Evolutionary conservation across 2,113 vertebrate species (phyloP).

Genomic region (Riparia riparia): DNA sequence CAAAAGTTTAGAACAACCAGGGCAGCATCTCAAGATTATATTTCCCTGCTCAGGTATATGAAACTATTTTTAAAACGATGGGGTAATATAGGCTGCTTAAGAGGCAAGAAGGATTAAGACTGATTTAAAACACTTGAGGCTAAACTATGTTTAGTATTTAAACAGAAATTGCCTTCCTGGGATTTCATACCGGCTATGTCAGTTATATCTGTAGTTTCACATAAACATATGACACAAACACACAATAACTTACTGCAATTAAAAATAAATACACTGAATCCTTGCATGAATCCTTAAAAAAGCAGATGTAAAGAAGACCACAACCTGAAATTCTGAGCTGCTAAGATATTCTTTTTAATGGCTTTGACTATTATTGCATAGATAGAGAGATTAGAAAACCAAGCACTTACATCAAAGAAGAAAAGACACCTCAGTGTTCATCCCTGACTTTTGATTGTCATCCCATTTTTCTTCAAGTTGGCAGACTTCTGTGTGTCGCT

Average conservation of each 20-base stretch:
- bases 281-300: neutral
- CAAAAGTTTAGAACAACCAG: constrained; percentile 9
- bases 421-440: neutral
- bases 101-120: constrained; percentile 14
- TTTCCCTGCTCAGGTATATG: neutral
- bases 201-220: neutral
- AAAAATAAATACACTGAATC: neutral
- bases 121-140: constrained; percentile 37
- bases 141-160: constrained; percentile 19
- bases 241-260: neutral
- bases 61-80: constrained; percentile 40
- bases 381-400: neutral
- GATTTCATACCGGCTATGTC: neutral
- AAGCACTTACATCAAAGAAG: neutral
- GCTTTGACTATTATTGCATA: neutral
- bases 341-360: neutral
- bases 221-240: neutral
- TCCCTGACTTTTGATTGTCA: neutral
- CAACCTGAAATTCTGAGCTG: neutral
- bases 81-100: neutral
- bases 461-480: neutral
- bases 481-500: neutral
- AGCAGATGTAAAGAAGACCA: neutral
- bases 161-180: constrained; percentile 12
- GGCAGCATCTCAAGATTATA: neutral